These are phyloP conservation scores for Mythimna ferrago DNA, from an alignment of 2,888 invertebrate genomes.

Conservation along the genomic window DNA sequence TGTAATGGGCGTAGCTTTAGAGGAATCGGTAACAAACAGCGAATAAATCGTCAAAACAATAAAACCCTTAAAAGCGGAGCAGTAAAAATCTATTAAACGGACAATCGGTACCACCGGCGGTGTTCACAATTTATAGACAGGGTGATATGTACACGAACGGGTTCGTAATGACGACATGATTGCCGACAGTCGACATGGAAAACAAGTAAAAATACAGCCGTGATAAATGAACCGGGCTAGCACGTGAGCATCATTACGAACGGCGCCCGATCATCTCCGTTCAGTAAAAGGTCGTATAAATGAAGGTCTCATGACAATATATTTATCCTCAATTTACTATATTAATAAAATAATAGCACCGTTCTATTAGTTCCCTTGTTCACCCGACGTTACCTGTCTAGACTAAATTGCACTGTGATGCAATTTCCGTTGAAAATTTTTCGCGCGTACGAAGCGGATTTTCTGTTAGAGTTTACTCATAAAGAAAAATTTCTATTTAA, in stretches of 20 bases:
- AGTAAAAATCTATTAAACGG: constrained; percentile 85
- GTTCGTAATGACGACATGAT: constrained; percentile 89
- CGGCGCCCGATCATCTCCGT: constrained; percentile 64
- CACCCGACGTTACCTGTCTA: constrained; percentile 52
- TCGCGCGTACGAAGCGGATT: constrained; percentile 26
- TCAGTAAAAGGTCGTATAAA: constrained; percentile 56
- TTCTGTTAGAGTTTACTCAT: constrained; percentile 28
- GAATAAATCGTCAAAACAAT: constrained; percentile 67
- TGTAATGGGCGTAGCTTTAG: constrained; percentile 51
- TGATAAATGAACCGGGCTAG: constrained; percentile 83
- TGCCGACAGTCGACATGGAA: constrained; percentile 87
- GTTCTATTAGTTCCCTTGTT: constrained; percentile 50
- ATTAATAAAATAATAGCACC: constrained; percentile 55
- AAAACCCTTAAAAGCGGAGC: constrained; percentile 74
- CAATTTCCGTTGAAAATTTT: constrained; percentile 54
- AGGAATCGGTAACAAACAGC: constrained; percentile 67
- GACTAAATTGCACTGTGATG: constrained; percentile 52
- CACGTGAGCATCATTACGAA: constrained; percentile 84
- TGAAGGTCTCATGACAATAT: constrained; percentile 57
- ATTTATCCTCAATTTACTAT: constrained; percentile 51
- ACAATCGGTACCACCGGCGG: constrained; percentile 84
- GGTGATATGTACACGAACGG: constrained; percentile 83
- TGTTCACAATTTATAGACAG: constrained; percentile 88
- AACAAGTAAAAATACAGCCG: constrained; percentile 87
- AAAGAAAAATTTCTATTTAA: constrained; percentile 27